Conservation (phyloP, 92 coral and sea anemone species). For the Epizoanthus illoricatus region DNA sequence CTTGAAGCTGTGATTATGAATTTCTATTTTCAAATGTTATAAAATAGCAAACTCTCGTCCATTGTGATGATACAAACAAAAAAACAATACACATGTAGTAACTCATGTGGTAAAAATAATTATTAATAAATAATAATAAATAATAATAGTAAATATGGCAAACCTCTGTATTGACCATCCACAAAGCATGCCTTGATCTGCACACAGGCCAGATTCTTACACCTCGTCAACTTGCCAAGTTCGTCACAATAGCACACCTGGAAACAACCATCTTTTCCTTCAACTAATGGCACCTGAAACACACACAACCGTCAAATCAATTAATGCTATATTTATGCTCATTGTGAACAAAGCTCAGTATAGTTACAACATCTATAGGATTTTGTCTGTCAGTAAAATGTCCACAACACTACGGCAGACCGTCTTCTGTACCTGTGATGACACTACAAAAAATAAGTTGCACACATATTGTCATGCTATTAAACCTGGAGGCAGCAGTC, state of each 20-base stretch:
- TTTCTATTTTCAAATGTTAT: too few species aligned
- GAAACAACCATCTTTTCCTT: conserved; percentile 73
- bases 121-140: too few species aligned
- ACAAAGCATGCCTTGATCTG: conserved; percentile 50
- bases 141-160: not conserved
- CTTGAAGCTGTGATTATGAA: too few species aligned
- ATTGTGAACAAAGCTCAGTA: not conserved
- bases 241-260: conserved; percentile 71
- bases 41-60: too few species aligned
- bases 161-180: conserved; percentile 36
- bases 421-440: too few species aligned
- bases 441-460: too few species aligned
- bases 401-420: too few species aligned
- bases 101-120: too few species aligned
- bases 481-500: too few species aligned
- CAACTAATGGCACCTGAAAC: conserved; percentile 67
- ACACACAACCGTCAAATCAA: not conserved
- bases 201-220: conserved; percentile 67
- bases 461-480: too few species aligned
- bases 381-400: not conserved
- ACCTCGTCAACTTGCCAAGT: conserved; percentile 63
- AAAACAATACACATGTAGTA: too few species aligned
- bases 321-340: not conserved
- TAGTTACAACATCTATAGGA: not conserved
- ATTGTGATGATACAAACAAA: too few species aligned